Evolutionary conservation across 2,888 invertebrate genomes (phyloP).

Genomic region (Lasioglossum morio): DNA sequence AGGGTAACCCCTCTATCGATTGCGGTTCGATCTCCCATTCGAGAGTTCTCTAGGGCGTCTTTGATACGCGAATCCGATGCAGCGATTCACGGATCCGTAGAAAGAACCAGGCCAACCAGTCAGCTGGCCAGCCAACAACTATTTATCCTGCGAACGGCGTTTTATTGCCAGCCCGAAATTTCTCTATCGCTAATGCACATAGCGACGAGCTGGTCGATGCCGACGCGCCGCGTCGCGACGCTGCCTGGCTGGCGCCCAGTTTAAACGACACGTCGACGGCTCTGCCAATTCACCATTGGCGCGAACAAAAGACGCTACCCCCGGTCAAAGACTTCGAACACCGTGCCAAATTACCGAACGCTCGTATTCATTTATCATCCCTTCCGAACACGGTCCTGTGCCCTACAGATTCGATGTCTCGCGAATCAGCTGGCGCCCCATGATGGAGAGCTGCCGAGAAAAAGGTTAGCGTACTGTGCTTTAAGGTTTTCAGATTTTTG

Average conservation of each 20-base stretch:
- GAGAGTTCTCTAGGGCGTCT: neutral
- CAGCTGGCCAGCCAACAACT: slow-evolving; percentile 14
- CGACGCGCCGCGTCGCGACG: slow-evolving; percentile 16
- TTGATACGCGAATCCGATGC: slow-evolving; percentile 17
- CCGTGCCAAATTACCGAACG: slow-evolving; percentile 25
- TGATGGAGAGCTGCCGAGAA: too few relatives aligned
- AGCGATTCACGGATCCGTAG: neutral
- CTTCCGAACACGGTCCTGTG: neutral
- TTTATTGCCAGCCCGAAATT: slow-evolving; percentile 35
- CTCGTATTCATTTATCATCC: slow-evolving; percentile 32
- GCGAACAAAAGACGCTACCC: slow-evolving; percentile 17
- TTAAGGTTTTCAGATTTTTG: too few relatives aligned
- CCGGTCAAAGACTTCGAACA: slow-evolving; percentile 4
- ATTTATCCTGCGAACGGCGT: slow-evolving; percentile 42
- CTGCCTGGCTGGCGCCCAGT: slow-evolving; percentile 33
- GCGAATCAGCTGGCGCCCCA: neutral
- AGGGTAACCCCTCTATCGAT: neutral
- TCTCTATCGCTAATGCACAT: slow-evolving; percentile 34
- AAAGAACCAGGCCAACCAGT: slow-evolving; percentile 49
- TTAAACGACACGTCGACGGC: slow-evolving; percentile 18
- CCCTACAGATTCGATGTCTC: neutral
- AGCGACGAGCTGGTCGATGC: neutral
- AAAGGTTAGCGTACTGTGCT: too few relatives aligned
- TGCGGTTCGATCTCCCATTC: neutral
- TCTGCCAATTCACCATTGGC: slow-evolving; percentile 34